These are phyloP conservation scores for Pocillopora verrucosa DNA, from an alignment of 64 coral and sea anemone species.

Conservation along the genomic window DNA sequence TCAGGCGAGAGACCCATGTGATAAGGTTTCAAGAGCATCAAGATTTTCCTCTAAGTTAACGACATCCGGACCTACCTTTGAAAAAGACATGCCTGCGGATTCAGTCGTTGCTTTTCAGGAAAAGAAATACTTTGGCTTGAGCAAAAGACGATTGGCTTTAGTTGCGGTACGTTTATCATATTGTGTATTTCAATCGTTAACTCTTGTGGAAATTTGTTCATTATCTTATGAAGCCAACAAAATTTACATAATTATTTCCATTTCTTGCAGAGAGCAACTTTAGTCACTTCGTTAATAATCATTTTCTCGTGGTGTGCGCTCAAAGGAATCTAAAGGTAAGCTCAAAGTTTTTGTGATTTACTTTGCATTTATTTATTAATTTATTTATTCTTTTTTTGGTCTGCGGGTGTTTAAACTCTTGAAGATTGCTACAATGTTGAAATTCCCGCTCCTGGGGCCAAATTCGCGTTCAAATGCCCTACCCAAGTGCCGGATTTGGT, in stretches of 20 bases:
- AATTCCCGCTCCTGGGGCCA: no score
- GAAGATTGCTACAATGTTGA: no score
- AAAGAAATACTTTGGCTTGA: neutral
- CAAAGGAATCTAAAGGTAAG: slow-evolving; percentile 17
- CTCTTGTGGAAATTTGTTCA: neutral
- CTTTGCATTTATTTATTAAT: no score
- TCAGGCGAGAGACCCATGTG: no score
- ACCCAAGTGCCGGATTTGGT: no score
- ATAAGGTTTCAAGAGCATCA: no score
- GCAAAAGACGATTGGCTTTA: slow-evolving; percentile 2
- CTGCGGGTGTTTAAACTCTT: no score
- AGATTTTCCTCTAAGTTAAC: no score
- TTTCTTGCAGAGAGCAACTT: neutral
- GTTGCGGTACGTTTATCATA: neutral
- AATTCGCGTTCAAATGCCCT: no score
- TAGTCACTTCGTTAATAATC: neutral
- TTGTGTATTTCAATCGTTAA: neutral
- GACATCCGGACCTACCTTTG: no score
- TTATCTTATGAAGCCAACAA: neutral
- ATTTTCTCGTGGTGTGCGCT: slow-evolving; percentile 5
- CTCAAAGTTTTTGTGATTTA: neutral
- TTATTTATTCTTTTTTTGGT: no score
- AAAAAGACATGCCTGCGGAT: no score
- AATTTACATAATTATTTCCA: neutral
- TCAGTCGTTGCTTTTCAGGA: slow-evolving; percentile 2